These are phyloP conservation scores for Ctenosaura bakeri DNA, from an alignment of 2,797 vertebrate species.

Conservation along the genomic window DNA sequence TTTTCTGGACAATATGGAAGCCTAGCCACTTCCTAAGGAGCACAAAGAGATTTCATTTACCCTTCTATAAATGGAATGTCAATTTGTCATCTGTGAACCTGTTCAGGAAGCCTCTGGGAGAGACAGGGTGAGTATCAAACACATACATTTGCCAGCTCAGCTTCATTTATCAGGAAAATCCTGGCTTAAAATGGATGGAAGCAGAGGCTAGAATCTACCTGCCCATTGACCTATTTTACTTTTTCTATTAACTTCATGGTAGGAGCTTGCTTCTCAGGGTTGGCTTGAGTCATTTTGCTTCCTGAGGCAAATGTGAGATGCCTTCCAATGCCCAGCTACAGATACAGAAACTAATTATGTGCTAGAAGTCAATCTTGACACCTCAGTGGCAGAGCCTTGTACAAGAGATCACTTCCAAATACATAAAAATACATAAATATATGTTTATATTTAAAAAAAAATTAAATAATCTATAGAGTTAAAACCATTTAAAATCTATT, in stretches of 20 bases:
- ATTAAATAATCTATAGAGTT: no score
- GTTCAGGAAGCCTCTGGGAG: neutral
- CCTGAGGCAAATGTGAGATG: neutral
- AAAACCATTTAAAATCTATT: no score
- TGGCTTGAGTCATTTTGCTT: neutral
- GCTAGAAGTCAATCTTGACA: neutral
- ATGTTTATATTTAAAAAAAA: no score
- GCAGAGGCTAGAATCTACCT: neutral
- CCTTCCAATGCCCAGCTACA: no score
- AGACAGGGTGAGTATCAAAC: neutral
- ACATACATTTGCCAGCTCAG: neutral
- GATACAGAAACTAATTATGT: no score
- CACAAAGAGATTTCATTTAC: conserved; percentile 46
- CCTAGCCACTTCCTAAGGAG: conserved; percentile 39
- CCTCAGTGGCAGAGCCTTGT: neutral
- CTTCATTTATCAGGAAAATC: neutral
- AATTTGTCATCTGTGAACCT: neutral
- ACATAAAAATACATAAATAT: no score
- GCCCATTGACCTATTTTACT: neutral
- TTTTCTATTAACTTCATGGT: neutral
- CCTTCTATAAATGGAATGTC: neutral
- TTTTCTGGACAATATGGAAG: conserved; percentile 6
- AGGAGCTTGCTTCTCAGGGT: neutral
- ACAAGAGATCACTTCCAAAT: no score
- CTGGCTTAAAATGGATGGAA: neutral